Evolutionary conservation across 2,797 vertebrate species (phyloP).

Genomic region (Cirrhinus molitorella): DNA sequence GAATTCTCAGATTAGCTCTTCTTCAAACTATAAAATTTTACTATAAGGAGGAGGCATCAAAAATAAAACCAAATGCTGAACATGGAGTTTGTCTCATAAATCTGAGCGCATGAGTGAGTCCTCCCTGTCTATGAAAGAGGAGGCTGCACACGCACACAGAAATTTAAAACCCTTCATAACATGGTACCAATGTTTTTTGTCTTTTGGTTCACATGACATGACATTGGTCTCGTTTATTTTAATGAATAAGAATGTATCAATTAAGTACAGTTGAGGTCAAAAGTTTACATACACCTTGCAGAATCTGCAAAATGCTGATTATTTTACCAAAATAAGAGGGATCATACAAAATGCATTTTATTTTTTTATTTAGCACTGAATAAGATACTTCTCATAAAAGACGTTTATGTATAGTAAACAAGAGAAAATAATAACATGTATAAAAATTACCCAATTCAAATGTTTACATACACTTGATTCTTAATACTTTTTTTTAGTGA

Average conservation of each 20-base stretch:
- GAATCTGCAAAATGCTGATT: too few species aligned
- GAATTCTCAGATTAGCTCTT: constrained; percentile 4
- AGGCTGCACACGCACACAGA: not conserved
- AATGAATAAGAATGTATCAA: not conserved
- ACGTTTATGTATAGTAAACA: too few species aligned
- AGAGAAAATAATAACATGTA: too few species aligned
- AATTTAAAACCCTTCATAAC: not conserved
- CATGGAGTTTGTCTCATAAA: constrained; percentile 17
- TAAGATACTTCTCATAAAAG: too few species aligned
- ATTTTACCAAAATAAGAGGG: too few species aligned
- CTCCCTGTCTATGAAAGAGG: not conserved
- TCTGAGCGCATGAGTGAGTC: not conserved
- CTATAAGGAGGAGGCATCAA: not conserved
- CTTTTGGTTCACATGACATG: not conserved
- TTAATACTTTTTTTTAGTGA: too few species aligned
- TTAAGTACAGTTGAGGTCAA: not conserved
- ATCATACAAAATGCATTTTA: too few species aligned
- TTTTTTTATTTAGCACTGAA: too few species aligned
- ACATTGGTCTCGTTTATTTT: not conserved
- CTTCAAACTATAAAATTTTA: constrained; percentile 18
- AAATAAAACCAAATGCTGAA: constrained; percentile 26
- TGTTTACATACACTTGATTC: too few species aligned
- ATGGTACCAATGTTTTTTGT: not conserved
- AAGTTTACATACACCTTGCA: too few species aligned
- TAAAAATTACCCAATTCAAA: too few species aligned